Conservation (phyloP, 2,888 invertebrate genomes). For the Lagria hirta region DNA sequence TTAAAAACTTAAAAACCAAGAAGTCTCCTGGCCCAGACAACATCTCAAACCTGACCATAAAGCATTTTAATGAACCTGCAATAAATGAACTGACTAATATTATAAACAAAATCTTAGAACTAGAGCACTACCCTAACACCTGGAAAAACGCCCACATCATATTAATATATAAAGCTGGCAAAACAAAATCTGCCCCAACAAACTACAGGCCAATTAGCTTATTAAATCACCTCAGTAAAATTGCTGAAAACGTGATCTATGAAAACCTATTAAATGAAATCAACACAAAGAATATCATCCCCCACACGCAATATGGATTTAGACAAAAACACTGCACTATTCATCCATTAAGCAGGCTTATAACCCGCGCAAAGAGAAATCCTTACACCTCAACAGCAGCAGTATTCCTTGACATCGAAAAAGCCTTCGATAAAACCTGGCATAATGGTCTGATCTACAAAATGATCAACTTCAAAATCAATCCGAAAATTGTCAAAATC, state of each 20-base stretch:
- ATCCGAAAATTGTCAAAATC: constrained; percentile 1
- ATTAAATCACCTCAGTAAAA: constrained; percentile 24
- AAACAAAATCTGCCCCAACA: constrained; percentile 19
- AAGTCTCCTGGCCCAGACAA: no score
- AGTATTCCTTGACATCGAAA: constrained; percentile 8
- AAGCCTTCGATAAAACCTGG: constrained; percentile 5
- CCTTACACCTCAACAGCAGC: constrained; percentile 29
- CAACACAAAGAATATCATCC: constrained; percentile 1
- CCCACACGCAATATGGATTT: constrained; percentile 38
- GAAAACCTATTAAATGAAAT: not conserved
- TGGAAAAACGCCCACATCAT: constrained; percentile 9
- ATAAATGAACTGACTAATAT: no score
- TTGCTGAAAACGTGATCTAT: constrained; percentile 30
- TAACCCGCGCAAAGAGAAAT: constrained; percentile 29
- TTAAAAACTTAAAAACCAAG: no score
- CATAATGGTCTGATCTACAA: constrained; percentile 5
- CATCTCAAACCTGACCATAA: no score
- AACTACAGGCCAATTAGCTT: constrained; percentile 30
- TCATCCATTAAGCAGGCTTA: constrained; percentile 36
- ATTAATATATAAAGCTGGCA: constrained; percentile 16
- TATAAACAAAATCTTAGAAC: not conserved
- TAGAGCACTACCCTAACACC: constrained; percentile 1
- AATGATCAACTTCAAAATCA: not conserved
- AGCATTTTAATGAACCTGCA: no score
- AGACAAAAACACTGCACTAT: constrained; percentile 36